Evolutionary conservation across 2,888 invertebrate species (phyloP).

Genomic region (Agrilus biguttatus): DNA sequence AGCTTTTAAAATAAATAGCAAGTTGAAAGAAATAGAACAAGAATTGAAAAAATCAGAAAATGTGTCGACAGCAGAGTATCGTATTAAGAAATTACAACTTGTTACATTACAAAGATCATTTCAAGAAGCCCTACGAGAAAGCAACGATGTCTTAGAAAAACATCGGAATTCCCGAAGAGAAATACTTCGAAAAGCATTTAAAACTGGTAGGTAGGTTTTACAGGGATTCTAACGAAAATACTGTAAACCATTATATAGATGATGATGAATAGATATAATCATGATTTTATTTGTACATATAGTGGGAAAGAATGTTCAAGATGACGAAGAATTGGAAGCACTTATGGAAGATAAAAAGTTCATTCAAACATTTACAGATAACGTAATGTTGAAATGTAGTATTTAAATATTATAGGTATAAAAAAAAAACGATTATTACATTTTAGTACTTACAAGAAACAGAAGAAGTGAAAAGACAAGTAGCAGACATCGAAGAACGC

Average conservation of each 20-base stretch:
- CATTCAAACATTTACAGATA: conserved; percentile 35
- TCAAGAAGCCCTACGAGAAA: conserved; percentile 33
- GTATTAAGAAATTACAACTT: conserved; percentile 35
- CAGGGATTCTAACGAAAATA: neutral
- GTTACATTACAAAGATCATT: conserved; percentile 31
- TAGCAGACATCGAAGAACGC: conserved; percentile 69
- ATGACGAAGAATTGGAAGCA: conserved; percentile 26
- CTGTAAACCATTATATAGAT: neutral
- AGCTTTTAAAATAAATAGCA: conserved; percentile 37
- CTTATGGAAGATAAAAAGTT: conserved; percentile 30
- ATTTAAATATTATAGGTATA: neutral
- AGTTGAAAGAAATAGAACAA: conserved; percentile 36
- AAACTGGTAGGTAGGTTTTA: conserved; percentile 31
- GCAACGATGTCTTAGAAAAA: conserved; percentile 35
- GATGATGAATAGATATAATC: too few relatives aligned
- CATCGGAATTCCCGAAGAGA: conserved; percentile 36
- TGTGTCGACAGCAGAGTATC: conserved; percentile 16
- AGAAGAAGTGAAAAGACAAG: conserved; percentile 53
- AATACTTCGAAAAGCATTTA: conserved; percentile 39
- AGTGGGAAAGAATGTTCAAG: conserved; percentile 4
- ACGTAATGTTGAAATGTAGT: conserved; percentile 25
- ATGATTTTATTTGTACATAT: neutral
- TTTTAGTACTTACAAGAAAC: conserved; percentile 65
- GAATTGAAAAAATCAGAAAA: conserved; percentile 16
- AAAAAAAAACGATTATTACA: conserved; percentile 2